Percentiles rank a stretch among this genome's conserved stretches.
Evolutionary conservation across 2,797 vertebrate species (phyloP).

Genomic region (Delichon dasypus): DNA sequence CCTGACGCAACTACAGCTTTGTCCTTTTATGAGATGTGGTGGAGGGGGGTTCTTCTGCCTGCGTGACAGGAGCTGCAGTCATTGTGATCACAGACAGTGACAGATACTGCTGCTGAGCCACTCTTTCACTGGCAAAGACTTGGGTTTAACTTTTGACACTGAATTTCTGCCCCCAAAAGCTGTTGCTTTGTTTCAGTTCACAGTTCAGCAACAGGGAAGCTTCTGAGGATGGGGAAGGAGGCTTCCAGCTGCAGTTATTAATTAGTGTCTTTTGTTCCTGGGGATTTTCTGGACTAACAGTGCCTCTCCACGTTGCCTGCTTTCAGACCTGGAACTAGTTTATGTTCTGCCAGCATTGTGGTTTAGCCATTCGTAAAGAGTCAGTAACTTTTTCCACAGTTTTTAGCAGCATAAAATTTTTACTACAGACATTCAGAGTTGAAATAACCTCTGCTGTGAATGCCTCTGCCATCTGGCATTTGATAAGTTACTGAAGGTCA

Average conservation of each 20-base stretch:
- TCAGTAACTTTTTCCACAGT: conserved; percentile 4
- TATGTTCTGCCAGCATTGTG: not conserved
- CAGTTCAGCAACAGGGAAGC: not conserved
- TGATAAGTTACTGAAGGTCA: not conserved
- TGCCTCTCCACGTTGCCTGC: not conserved
- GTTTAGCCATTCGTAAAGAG: not conserved
- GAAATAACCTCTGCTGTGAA: not conserved
- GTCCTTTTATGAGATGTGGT: not conserved
- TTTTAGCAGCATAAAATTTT: not conserved
- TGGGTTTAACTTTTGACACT: not conserved
- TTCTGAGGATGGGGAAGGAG: not conserved
- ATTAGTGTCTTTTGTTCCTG: not conserved
- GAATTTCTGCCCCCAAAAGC: not conserved
- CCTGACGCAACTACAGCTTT: fast-evolving
- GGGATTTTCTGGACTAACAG: not conserved
- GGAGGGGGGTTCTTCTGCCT: not conserved
- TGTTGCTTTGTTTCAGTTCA: not conserved
- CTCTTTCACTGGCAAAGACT: not conserved
- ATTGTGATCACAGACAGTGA: not conserved
- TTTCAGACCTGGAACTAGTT: not conserved
- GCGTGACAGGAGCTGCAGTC: not conserved
- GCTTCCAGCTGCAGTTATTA: not conserved
- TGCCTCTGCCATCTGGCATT: not conserved
- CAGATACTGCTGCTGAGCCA: not conserved
- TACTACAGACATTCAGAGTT: not conserved